Base-by-base conservation (phyloP, 2,113 vertebrate genomes). In the Gambusia holbrooki region DNA sequence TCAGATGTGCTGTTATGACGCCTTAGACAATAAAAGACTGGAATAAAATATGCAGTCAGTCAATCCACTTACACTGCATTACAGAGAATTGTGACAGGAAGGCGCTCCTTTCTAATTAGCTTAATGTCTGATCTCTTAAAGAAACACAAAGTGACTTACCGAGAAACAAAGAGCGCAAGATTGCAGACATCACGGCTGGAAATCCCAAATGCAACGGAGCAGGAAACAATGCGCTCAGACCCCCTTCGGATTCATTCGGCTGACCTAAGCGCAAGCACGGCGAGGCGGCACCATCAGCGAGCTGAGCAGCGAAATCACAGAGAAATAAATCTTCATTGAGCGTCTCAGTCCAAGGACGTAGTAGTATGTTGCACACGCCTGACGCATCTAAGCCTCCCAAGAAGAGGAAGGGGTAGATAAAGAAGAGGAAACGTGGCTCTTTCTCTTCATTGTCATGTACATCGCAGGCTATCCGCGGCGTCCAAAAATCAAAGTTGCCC, bases 111-210 rank as follows among this genome's bases (percentile, higher is more conserved):
- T 13, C 17, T 35, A 65, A 25, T 65, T 22, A 35, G 19, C 63
- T 22, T 33, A 3, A 67, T 27, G 25, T 14, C 35, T 14, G 4
- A 1, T 61, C 22, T 73, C 74, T 30, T 28, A 54, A 63, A 84
- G 40, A 69, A 80, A 84, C 27, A 61, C 67, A 82, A 84, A 88
- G 80, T 84, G 88, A 93, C 94, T 94, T 91, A 94, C 94, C 94
- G 89, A 94, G 90, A 92, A 93, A 93, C 91, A 94, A 94, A 90
- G 90, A 92, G 77, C 84, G 83, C 78, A 89, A 90, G 72, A 81
- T 87, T 79, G 92, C 92, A 93, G 93, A 92, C 95, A 95, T 95
- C 91, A 79, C 91, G 91, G 91, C 93, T 85, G 79, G 89, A 88
- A 92, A 91, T 95, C 94, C 93, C 90, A 89, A 66, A 84, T 76